These are phyloP conservation scores for Coendou prehensilis DNA, from an alignment of 2,797 vertebrate species.

Conservation along the genomic window DNA sequence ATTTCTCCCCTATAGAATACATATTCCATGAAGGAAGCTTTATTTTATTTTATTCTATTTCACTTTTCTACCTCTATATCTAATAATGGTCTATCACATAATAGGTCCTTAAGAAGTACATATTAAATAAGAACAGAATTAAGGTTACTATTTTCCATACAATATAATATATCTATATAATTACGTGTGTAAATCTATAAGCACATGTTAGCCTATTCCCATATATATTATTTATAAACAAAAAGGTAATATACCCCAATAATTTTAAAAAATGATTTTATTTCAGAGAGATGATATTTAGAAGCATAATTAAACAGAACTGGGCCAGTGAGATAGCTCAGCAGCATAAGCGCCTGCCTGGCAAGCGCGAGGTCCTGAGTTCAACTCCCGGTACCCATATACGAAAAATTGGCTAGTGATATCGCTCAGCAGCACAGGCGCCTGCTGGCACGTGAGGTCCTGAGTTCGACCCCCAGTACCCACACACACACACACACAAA, in stretches of 20 bases:
- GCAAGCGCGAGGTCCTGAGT: too few relatives aligned
- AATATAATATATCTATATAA: not conserved
- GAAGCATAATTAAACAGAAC: not conserved
- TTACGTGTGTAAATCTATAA: not conserved
- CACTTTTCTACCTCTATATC: not conserved
- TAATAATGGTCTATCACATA: not conserved
- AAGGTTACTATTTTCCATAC: not conserved
- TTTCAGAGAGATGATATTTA: not conserved
- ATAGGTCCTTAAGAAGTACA: not conserved
- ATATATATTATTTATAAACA: not conserved
- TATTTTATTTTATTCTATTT: not conserved
- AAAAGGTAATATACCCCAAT: not conserved
- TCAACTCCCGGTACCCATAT: too few relatives aligned
- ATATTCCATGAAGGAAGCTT: not conserved
- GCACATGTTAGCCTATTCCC: not conserved
- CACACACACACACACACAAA: too few relatives aligned
- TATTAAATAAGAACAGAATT: not conserved
- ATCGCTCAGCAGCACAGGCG: too few relatives aligned
- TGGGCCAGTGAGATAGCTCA: not conserved
- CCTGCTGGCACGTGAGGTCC: too few relatives aligned
- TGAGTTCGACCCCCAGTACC: too few relatives aligned
- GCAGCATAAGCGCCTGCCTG: too few relatives aligned
- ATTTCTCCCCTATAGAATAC: not conserved
- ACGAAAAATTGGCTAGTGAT: too few relatives aligned
- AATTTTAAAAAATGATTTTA: not conserved